These are phyloP conservation scores for Zaprionus ghesquierei DNA, from an alignment of 1,140 invertebrate genomes.

Conservation along the genomic window DNA sequence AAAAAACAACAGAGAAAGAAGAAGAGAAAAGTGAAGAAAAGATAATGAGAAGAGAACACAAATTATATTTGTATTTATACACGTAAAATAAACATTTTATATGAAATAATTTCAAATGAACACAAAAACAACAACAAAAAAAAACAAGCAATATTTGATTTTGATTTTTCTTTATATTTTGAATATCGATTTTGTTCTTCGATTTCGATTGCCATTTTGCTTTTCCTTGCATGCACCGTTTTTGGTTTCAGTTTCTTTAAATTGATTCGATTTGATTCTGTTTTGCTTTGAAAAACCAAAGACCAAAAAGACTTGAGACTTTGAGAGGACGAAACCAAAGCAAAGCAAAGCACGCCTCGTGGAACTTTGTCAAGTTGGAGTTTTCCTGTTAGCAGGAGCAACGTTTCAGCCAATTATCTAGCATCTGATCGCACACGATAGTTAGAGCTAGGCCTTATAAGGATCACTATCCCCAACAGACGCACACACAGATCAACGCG, in stretches of 20 bases:
- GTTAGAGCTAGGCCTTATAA: constrained; percentile 18
- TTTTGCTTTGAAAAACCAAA: background rate
- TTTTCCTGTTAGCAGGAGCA: background rate
- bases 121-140: background rate
- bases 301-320: background rate
- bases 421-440: constrained; percentile 3
- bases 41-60: constrained; percentile 44
- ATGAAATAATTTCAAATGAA: constrained; percentile 46
- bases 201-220: background rate
- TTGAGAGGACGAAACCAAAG: no score
- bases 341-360: no score
- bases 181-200: background rate
- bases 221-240: background rate
- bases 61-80: constrained; percentile 76
- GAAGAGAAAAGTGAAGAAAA: constrained; percentile 19
- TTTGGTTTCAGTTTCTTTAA: background rate
- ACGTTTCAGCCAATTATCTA: constrained; percentile 10
- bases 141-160: constrained; percentile 19
- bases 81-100: constrained; percentile 63
- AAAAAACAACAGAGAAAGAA: no score
- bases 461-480: background rate
- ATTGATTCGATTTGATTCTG: background rate
- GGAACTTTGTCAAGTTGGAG: background rate
- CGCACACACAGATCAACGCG: background rate
- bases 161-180: constrained; percentile 8